Conservation (phyloP, 1,140 invertebrate species). For the Lepidurus couesii region DNA sequence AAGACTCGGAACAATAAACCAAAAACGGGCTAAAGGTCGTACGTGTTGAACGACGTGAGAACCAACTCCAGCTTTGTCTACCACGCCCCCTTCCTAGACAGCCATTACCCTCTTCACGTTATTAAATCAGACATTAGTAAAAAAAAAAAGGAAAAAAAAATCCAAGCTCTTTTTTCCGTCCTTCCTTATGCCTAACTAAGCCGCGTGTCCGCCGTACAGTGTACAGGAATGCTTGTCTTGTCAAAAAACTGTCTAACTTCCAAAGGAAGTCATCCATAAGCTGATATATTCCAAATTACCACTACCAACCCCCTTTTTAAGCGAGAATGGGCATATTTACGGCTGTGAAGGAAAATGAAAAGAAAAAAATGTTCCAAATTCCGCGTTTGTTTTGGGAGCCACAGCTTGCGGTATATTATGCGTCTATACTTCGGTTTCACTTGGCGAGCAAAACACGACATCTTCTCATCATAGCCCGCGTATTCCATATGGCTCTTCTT, state of each 20-base stretch:
- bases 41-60: slow-evolving; percentile 21
- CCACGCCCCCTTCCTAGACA: slow-evolving; percentile 10
- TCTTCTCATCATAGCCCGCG: not conserved
- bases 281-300: not conserved
- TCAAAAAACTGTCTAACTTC: not conserved
- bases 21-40: not conserved
- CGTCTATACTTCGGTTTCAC: not conserved
- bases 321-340: not conserved
- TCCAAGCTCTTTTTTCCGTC: not conserved
- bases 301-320: not conserved
- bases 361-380: too few species aligned
- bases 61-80: not conserved
- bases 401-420: not conserved
- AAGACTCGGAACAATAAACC: not conserved
- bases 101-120: not conserved
- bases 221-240: not conserved
- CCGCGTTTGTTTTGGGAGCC: not conserved
- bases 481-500: slow-evolving; percentile 16
- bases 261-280: slow-evolving; percentile 19
- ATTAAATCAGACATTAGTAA: slow-evolving; percentile 16
- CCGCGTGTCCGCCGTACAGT: not conserved
- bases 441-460: not conserved
- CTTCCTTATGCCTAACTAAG: not conserved
- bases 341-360: too few species aligned
- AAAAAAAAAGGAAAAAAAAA: too few species aligned